phyloP scores from a whole-genome alignment of 2,113 vertebrate species.

The Corythoichthys haematopterus region DNA sequence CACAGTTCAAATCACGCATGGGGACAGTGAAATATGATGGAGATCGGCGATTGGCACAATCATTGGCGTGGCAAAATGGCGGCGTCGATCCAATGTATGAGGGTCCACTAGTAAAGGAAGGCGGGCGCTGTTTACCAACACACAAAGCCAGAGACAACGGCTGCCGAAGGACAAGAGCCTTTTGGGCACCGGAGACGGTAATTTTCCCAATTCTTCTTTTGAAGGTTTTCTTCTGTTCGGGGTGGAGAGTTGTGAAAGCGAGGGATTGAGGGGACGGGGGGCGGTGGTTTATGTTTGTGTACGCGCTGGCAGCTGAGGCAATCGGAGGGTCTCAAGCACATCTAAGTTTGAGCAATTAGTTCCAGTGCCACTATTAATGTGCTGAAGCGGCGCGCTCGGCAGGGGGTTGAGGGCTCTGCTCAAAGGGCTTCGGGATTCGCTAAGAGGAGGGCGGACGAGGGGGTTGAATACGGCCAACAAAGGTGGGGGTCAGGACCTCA shows the following conservation, averaged over 20 bases:
- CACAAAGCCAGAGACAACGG: conserved; percentile 38
- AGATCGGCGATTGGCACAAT: not conserved
- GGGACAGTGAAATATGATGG: conserved; percentile 22
- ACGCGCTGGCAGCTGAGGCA: conserved; percentile 63
- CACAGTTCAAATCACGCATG: conserved; percentile 47
- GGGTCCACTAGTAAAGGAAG: not conserved
- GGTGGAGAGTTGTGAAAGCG: conserved; percentile 46
- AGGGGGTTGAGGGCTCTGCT: conserved; percentile 64
- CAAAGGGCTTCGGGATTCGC: conserved; percentile 62
- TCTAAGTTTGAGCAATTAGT: conserved; percentile 75
- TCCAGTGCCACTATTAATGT: conserved; percentile 75
- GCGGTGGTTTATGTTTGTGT: conserved; percentile 39
- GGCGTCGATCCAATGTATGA: not conserved
- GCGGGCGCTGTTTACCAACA: conserved; percentile 45
- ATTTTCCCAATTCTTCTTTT: conserved; percentile 59
- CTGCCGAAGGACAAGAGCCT: conserved; percentile 20
- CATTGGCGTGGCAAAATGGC: conserved; percentile 53
- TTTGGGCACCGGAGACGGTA: conserved; percentile 43
- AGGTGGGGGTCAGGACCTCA: conserved; percentile 70
- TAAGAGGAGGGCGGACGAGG: conserved; percentile 24
- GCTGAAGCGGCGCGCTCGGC: conserved; percentile 68
- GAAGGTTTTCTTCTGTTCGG: conserved; percentile 51
- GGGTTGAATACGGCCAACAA: conserved; percentile 47
- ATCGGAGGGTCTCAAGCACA: conserved; percentile 67
- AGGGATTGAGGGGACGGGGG: not conserved